Percentiles rank a stretch among this genome's conserved stretches.
Evolutionary conservation across 2,113 vertebrate genomes (phyloP).

Genomic region (Oreochromis aureus): DNA sequence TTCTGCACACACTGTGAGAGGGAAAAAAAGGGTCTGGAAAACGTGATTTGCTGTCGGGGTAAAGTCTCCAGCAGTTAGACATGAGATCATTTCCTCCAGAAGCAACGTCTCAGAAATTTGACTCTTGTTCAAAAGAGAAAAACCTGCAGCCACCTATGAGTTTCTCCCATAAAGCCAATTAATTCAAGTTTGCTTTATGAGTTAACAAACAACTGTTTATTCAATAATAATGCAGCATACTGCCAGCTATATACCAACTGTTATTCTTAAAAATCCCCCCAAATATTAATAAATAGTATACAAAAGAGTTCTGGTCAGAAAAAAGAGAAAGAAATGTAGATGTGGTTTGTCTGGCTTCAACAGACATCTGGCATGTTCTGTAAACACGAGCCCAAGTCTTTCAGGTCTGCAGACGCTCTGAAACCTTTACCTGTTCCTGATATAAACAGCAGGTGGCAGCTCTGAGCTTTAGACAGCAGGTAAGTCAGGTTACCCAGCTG

Average conservation of each 20-base stretch:
- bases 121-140: slow-evolving; percentile 9
- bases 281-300: rapidly evolving
- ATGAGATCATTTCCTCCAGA: slow-evolving; percentile 55
- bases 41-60: background rate
- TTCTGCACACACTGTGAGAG: background rate
- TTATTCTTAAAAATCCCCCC: background rate
- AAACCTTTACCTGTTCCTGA: slow-evolving; percentile 32
- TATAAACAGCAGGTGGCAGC: slow-evolving; percentile 70
- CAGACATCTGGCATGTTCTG: background rate
- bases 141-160: background rate
- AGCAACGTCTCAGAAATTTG: background rate
- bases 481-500: background rate
- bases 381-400: background rate
- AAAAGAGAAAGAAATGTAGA: background rate
- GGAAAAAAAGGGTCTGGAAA: slow-evolving; percentile 36
- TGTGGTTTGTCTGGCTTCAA: background rate
- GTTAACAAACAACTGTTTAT: background rate
- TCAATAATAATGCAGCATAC: background rate
- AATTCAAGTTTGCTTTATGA: background rate
- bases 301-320: background rate
- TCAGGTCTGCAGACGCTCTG: background rate
- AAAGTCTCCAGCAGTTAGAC: slow-evolving; percentile 33
- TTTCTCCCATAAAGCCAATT: background rate
- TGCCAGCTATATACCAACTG: background rate
- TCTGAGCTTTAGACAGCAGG: slow-evolving; percentile 57